phyloP scores from a whole-genome alignment of 2,888 invertebrate species.

The Cepaea hortensis region DNA sequence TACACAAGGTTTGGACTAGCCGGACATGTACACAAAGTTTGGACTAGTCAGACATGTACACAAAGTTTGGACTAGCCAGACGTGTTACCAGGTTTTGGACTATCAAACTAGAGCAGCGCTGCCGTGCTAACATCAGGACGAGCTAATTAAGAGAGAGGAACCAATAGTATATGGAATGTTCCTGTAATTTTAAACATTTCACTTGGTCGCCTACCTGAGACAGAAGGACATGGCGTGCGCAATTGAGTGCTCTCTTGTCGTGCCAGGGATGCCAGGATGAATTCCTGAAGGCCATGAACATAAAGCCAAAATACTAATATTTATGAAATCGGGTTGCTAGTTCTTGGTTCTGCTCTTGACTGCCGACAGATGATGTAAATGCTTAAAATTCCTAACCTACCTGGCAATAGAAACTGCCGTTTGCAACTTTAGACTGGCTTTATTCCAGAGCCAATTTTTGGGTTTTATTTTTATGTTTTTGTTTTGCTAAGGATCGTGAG shows the following conservation, averaged over 20 bases:
- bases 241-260: background rate
- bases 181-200: no score
- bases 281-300: background rate
- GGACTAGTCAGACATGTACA: no score
- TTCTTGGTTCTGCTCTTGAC: background rate
- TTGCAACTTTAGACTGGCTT: background rate
- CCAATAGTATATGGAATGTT: no score
- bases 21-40: no score
- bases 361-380: background rate
- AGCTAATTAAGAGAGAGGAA: no score
- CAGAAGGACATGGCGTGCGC: background rate
- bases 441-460: background rate
- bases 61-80: no score
- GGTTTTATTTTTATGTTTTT: no score
- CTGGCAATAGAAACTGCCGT: background rate
- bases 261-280: background rate
- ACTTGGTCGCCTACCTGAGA: no score
- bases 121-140: no score
- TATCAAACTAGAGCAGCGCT: no score
- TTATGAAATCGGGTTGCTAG: background rate
- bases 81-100: no score
- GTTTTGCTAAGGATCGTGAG: background rate
- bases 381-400: slow-evolving; percentile 20
- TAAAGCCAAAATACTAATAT: slow-evolving; percentile 5
- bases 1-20: no score